Base-by-base conservation (phyloP, 2,888 invertebrate species). In the Drosophila monieri region DNA sequence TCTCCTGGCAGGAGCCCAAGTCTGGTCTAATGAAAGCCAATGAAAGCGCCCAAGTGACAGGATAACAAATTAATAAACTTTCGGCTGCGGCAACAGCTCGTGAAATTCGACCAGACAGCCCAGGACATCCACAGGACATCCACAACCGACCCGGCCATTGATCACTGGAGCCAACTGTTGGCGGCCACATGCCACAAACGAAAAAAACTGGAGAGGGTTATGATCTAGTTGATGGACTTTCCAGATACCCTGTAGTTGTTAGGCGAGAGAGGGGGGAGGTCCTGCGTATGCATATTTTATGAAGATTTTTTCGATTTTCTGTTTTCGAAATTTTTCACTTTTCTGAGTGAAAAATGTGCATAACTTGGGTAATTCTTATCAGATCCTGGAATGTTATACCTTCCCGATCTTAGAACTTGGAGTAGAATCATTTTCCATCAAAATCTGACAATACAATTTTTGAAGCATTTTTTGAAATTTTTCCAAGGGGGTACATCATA, bases 31-130 rank as follows among this genome's bases (percentile, higher is more conserved):
- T 61, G 61, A 61, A 67, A 58, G 52, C 49, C 68, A 67, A 67
- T 67, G 74, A 80, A 70, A 76, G 73, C 74, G 71, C 66, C 46
- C 77, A 78, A 85, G 77, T 75, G 87, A 87, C 83, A 81, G 85
- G 70, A 71, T 78, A 87, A 79, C 85, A 83, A 87, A 83, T 83
- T 83, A 87, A 85, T 85, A 81, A 83, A 85, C 79, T 87, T 83
- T 65, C 73, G 54, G 60, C 61, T 30, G 51, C 39, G 46, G 58
- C 67, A 46, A 65, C 61, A 67, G 60, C 73, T 73, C 62, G 61
- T 58, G 64, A 53, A 35, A 69, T 49, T 39, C 44, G 52, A 59
- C 23, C 41, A 21, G 51, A 39, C 44, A 35, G 32, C 14, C 25
- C 46, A 21, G n/a, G 25, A 18, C 39, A 18, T 35, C 35, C 35